Percentiles rank a stretch among this genome's conserved stretches.
These are phyloP conservation scores for Actenoides hombroni DNA, from an alignment of 2,113 vertebrate species.

Conservation along the genomic window DNA sequence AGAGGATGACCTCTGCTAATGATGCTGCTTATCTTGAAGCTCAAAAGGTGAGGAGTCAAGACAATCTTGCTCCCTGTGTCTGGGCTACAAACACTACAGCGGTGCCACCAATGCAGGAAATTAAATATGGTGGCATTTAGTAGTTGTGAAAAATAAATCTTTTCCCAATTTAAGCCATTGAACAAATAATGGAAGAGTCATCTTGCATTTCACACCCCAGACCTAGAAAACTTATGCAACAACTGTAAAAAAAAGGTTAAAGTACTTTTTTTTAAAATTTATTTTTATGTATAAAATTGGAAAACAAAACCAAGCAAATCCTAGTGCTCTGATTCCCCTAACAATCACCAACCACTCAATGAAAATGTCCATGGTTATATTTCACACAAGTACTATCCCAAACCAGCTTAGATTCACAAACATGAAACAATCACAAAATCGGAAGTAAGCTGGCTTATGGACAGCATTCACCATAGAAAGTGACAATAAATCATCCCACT, in stretches of 20 bases:
- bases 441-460: not conserved
- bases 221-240: not conserved
- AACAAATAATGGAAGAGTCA: not conserved
- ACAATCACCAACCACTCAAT: not conserved
- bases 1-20: not conserved
- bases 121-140: not conserved
- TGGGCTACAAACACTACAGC: rapidly evolving
- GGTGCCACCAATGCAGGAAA: rapidly evolving
- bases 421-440: not conserved
- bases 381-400: not conserved
- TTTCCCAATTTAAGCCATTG: not conserved
- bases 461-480: not conserved
- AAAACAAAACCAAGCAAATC: not conserved
- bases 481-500: not conserved
- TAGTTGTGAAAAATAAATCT: not conserved
- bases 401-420: not conserved
- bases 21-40: not conserved
- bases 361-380: not conserved
- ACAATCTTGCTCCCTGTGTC: not conserved
- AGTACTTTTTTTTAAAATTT: too few species aligned
- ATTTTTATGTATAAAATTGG: not conserved
- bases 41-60: not conserved
- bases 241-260: not conserved
- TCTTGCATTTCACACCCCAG: not conserved
- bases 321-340: not conserved